A percentile compares a stretch with the other conserved stretches of the same genome.
phyloP scores from a whole-genome alignment of 2,888 invertebrate species.

The Protodeltote pygarga region DNA sequence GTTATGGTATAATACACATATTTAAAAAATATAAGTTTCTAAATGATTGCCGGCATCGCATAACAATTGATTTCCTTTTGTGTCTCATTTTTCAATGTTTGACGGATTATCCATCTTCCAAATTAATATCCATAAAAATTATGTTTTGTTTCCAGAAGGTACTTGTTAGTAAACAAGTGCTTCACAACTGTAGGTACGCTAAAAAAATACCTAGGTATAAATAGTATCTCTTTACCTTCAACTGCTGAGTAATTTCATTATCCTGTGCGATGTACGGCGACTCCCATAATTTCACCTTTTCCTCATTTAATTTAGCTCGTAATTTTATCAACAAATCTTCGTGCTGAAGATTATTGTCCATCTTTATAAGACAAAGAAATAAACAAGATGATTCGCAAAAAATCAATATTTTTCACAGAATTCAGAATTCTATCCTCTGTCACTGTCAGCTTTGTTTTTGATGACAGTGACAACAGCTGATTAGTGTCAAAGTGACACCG shows the following conservation, averaged over 20 bases:
- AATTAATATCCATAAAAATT: too few species aligned
- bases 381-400: conserved; percentile 56
- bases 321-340: conserved; percentile 90
- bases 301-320: conserved; percentile 89
- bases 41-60: too few species aligned
- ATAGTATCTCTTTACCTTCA: conserved; percentile 69
- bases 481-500: background rate
- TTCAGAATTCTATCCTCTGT: too few species aligned
- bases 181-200: too few species aligned
- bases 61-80: too few species aligned
- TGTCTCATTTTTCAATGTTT: too few species aligned
- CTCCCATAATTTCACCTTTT: conserved; percentile 92
- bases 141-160: too few species aligned
- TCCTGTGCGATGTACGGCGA: conserved; percentile 88
- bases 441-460: conserved; percentile 4
- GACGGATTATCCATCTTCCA: too few species aligned
- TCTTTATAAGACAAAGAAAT: conserved; percentile 39
- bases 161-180: too few species aligned
- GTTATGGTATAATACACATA: too few species aligned
- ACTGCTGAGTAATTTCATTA: conserved; percentile 70
- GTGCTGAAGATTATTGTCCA: conserved; percentile 75
- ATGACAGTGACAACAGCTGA: background rate
- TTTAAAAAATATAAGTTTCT: too few species aligned
- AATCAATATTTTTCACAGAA: conserved; percentile 21
- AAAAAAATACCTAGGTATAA: background rate